These are phyloP conservation scores for Thera britannica DNA, from an alignment of 2,888 invertebrate species.

Conservation along the genomic window DNA sequence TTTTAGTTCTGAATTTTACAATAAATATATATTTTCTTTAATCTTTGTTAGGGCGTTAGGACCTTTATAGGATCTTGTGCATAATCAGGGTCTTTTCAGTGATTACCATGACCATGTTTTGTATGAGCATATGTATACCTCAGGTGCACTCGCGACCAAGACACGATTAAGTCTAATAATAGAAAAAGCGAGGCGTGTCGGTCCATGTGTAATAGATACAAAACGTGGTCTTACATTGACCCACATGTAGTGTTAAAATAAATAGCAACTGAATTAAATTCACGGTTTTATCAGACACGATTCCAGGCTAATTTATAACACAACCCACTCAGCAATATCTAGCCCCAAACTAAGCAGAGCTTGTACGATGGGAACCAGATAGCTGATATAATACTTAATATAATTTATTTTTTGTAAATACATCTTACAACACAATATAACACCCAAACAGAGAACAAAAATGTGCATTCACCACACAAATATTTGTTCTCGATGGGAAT, in stretches of 20 bases:
- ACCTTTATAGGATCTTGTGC: background rate
- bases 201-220: constrained; percentile 58
- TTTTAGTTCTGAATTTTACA: background rate
- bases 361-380: too few relatives aligned
- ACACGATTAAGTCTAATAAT: constrained; percentile 64
- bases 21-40: background rate
- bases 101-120: background rate
- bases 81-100: constrained; percentile 10
- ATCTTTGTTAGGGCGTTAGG: background rate
- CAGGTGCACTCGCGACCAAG: constrained; percentile 49
- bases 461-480: too few relatives aligned
- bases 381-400: too few relatives aligned
- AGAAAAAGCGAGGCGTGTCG: constrained; percentile 64
- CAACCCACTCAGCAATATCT: too few relatives aligned
- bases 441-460: too few relatives aligned
- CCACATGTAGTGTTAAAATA: constrained; percentile 76
- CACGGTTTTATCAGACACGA: constrained; percentile 55
- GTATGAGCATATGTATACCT: constrained; percentile 7
- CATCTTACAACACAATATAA: too few relatives aligned
- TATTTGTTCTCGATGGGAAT: too few relatives aligned
- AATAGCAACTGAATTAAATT: constrained; percentile 57
- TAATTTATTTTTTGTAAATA: too few relatives aligned
- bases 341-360: too few relatives aligned
- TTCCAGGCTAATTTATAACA: constrained; percentile 49
- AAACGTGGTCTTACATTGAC: constrained; percentile 72